These are phyloP conservation scores for Byasa hedistus DNA, from an alignment of 2,888 invertebrate genomes.

Conservation along the genomic window DNA sequence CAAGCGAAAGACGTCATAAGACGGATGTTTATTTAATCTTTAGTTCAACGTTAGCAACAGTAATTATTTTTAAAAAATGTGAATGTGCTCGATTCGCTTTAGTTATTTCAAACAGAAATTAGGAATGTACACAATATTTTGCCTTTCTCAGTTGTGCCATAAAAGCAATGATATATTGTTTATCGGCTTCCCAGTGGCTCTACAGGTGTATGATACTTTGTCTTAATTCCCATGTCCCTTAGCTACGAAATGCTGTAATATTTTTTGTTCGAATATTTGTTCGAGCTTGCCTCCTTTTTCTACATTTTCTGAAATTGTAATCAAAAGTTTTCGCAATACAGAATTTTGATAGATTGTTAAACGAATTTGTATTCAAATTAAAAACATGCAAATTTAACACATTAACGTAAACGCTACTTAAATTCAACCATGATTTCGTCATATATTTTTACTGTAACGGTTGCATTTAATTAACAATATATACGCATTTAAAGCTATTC, in stretches of 20 bases:
- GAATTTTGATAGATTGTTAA: too few species aligned
- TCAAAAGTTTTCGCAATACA: not conserved
- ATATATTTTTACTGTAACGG: too few species aligned
- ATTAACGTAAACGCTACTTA: too few species aligned
- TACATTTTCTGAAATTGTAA: not conserved
- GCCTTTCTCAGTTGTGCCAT: slow-evolving; percentile 8
- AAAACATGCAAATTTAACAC: too few species aligned
- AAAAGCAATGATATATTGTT: slow-evolving; percentile 22
- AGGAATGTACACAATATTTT: slow-evolving; percentile 12
- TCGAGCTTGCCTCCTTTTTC: not conserved
- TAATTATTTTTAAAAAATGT: not conserved
- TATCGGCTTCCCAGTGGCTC: slow-evolving; percentile 3
- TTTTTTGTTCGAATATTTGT: not conserved
- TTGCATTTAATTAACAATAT: too few species aligned
- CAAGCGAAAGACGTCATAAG: not conserved
- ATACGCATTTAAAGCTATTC: too few species aligned
- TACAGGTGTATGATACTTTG: slow-evolving; percentile 14
- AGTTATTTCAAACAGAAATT: slow-evolving; percentile 3
- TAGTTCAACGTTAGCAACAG: not conserved
- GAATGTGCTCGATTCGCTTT: slow-evolving; percentile 1
- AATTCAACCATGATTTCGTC: too few species aligned
- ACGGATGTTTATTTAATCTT: not conserved
- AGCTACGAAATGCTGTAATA: not conserved
- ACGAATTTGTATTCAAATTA: too few species aligned
- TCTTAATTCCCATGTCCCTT: slow-evolving; percentile 16